Conservation (phyloP, 2,888 invertebrate species). For the Calliphora vomitoria region DNA sequence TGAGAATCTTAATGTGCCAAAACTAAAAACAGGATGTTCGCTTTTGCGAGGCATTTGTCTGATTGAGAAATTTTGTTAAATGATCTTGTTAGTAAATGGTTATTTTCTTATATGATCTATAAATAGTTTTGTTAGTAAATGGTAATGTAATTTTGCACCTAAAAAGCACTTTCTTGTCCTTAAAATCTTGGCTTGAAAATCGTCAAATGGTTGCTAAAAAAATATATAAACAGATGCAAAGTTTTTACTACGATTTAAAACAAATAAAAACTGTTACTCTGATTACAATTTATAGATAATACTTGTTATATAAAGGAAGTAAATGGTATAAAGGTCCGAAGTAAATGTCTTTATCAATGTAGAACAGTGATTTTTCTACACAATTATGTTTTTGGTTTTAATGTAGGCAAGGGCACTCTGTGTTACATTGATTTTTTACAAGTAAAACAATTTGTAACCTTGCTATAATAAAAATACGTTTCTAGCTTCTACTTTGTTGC, state of each 20-base stretch:
- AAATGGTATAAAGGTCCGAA: too few relatives aligned
- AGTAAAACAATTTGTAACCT: slow-evolving; percentile 75
- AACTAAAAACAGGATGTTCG: slow-evolving; percentile 77
- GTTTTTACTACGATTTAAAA: slow-evolving; percentile 44
- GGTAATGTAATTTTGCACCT: slow-evolving; percentile 21
- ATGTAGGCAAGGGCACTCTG: slow-evolving; percentile 75
- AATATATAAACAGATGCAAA: slow-evolving; percentile 55
- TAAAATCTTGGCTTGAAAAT: slow-evolving; percentile 61
- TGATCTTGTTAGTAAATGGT: neutral
- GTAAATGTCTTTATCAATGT: too few relatives aligned
- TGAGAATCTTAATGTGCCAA: slow-evolving; percentile 75
- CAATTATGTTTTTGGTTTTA: neutral
- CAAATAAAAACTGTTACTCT: slow-evolving; percentile 49
- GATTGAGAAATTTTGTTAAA: slow-evolving; percentile 61
- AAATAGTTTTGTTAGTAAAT: too few relatives aligned
- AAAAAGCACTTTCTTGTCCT: slow-evolving; percentile 66
- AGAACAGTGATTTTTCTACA: too few relatives aligned
- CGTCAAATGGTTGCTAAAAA: slow-evolving; percentile 43
- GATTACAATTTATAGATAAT: slow-evolving; percentile 23
- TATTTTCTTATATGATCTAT: too few relatives aligned
- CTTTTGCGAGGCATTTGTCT: slow-evolving; percentile 78
- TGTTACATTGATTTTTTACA: slow-evolving; percentile 76
- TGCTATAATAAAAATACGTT: slow-evolving; percentile 71
- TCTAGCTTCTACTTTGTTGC: slow-evolving; percentile 35
- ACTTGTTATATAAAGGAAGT: slow-evolving; percentile 30